Conservation (phyloP, 1,140 invertebrate genomes). For the Lasaia peninsularis region DNA sequence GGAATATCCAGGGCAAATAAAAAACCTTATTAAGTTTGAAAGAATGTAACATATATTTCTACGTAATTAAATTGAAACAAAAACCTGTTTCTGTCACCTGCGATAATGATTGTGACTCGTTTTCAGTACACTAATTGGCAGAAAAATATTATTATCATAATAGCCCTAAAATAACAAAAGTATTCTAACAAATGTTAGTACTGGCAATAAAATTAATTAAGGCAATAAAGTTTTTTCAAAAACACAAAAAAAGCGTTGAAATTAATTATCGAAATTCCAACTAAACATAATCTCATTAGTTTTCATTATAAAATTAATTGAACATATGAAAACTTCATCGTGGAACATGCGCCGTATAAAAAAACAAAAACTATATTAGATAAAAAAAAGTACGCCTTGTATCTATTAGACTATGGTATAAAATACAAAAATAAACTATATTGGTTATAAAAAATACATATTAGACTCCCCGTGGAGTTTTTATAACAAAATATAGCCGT, state of each 20-base stretch:
- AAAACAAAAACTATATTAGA: not conserved
- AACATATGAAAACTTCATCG: not conserved
- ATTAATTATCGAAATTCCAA: not conserved
- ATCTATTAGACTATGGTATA: not conserved
- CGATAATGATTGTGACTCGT: not conserved
- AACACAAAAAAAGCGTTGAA: not conserved
- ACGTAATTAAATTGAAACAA: not conserved
- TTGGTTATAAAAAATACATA: constrained; percentile 3
- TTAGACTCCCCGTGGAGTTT: not conserved
- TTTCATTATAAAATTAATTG: constrained; percentile 10
- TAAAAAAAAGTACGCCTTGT: not conserved
- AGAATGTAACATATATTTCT: too few species aligned
- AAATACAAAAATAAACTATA: not conserved
- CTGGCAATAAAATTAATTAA: not conserved
- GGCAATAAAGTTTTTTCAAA: not conserved
- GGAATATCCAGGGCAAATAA: too few species aligned
- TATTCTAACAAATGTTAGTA: not conserved
- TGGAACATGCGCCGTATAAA: not conserved
- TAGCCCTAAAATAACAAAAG: not conserved
- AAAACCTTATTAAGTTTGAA: too few species aligned
- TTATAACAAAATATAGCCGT: constrained; percentile 1
- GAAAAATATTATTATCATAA: not conserved
- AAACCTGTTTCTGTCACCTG: not conserved
- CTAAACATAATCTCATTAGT: not conserved
- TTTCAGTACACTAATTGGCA: not conserved